A percentile compares a stretch with the other conserved stretches of the same genome.
These are phyloP conservation scores for Cyphomyrus discorhynchus DNA, from an alignment of 2,113 vertebrate genomes.

Conservation along the genomic window DNA sequence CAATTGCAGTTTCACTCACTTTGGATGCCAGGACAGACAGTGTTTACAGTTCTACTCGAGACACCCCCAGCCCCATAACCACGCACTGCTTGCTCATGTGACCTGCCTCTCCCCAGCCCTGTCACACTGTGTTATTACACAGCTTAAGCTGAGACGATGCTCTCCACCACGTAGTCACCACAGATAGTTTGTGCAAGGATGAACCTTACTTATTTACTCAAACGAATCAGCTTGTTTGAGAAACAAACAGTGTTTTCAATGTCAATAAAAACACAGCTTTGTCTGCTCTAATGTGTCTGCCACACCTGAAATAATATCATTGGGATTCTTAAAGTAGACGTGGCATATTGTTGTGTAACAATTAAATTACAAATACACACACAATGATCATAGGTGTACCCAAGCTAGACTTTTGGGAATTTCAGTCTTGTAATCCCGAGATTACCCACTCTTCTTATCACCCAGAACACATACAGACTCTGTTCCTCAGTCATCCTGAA, in stretches of 20 bases:
- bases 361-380: neutral
- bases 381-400: neutral
- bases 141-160: neutral
- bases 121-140: neutral
- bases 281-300: neutral
- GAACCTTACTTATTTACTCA: slow-evolving; percentile 2
- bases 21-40: neutral
- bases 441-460: neutral
- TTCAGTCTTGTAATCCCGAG: neutral
- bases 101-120: neutral
- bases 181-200: slow-evolving; percentile 8
- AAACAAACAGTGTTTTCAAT: neutral
- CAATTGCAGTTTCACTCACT: neutral
- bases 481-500: neutral
- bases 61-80: neutral
- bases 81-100: neutral
- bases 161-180: neutral
- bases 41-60: neutral
- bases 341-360: neutral
- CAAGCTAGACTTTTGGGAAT: neutral
- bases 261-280: neutral
- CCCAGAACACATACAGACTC: neutral
- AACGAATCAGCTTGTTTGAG: neutral
- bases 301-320: neutral
- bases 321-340: neutral